phyloP scores from a whole-genome alignment of 2,113 vertebrate species.

The Oncorhynchus gorbuscha region DNA sequence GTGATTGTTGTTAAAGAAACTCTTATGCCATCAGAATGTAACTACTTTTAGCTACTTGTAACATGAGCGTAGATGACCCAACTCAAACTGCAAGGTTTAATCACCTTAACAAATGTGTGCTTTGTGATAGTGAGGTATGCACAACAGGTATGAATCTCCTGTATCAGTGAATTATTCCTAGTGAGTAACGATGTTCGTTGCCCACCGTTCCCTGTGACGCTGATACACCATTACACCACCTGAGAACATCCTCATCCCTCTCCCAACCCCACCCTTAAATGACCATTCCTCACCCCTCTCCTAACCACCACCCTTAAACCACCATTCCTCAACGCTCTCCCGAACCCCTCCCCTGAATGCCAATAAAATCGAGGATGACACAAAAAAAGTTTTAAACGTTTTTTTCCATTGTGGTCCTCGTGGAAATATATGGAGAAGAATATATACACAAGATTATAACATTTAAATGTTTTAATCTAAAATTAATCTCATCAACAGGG shows the following conservation, averaged over 20 bases:
- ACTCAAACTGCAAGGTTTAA: neutral
- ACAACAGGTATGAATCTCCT: neutral
- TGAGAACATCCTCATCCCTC: constrained; percentile 27
- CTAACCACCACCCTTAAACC: neutral
- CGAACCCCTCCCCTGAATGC: no score
- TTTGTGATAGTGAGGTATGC: constrained; percentile 4
- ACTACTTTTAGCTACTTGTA: no score
- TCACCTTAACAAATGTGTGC: constrained; percentile 22
- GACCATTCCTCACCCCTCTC: no score
- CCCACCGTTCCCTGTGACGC: constrained; percentile 32
- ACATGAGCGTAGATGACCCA: no score
- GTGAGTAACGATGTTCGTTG: neutral
- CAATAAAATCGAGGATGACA: no score
- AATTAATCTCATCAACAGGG: no score
- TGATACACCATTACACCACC: constrained; percentile 42
- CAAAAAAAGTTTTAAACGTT: constrained; percentile 18
- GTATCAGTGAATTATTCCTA: constrained; percentile 43
- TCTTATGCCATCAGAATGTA: no score
- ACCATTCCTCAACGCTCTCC: neutral
- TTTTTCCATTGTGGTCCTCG: constrained; percentile 44
- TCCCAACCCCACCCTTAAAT: no score
- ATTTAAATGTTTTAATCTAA: no score
- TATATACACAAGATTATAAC: no score
- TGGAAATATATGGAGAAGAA: no score
- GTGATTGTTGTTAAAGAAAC: no score